Conservation (phyloP, 1,140 invertebrate genomes). For the Cydia splendana region DNA sequence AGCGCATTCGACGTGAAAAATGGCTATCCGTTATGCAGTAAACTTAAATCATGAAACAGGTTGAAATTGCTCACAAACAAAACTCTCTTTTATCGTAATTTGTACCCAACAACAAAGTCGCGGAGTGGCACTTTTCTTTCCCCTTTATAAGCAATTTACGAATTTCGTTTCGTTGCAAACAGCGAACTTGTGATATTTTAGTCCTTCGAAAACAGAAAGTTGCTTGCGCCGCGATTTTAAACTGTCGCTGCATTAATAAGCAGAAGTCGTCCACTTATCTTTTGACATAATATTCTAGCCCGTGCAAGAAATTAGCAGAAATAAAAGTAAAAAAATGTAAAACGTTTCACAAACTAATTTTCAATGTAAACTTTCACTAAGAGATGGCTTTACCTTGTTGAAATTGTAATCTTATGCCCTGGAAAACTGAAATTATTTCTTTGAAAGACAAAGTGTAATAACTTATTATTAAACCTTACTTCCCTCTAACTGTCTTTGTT, state of each 20-base stretch:
- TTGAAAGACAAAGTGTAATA: no score
- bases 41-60: conserved; percentile 24
- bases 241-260: background rate
- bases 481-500: no score
- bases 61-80: conserved; percentile 22
- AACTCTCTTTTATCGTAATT: conserved; percentile 14
- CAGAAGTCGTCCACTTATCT: background rate
- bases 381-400: no score
- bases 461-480: no score
- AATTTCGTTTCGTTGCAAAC: conserved; percentile 42
- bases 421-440: no score
- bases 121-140: conserved; percentile 39
- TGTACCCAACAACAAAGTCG: conserved; percentile 40
- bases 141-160: conserved; percentile 45
- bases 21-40: conserved; percentile 10
- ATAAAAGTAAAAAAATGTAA: no score
- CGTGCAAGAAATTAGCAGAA: no score
- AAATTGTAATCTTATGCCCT: no score
- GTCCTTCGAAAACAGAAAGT: conserved; percentile 37
- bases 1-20: conserved; percentile 4
- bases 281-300: background rate
- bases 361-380: no score
- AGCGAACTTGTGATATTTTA: conserved; percentile 40
- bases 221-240: background rate
- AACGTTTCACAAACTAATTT: no score